Base-by-base conservation (phyloP, 30 jellyfish, hydroid and myxozoan species). In the Rhopilema esculentum region DNA sequence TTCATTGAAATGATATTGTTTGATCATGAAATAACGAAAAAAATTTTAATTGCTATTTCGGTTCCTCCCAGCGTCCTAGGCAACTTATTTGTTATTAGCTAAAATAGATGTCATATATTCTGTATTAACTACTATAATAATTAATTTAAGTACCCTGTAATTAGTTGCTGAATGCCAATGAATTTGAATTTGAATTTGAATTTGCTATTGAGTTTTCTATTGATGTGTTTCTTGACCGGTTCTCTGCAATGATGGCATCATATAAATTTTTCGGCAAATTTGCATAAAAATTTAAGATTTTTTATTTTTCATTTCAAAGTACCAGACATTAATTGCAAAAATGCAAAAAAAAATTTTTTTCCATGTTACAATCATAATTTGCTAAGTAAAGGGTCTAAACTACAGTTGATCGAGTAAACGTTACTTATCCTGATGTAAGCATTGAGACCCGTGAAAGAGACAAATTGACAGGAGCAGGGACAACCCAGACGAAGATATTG, bases 21-120 rank as follows among this genome's bases (percentile, higher is more conserved):
- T 70, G 81, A 70, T 70, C 81, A 70, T 70, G 52, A 70, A 70
- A 70, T 18, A 23, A 70, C 22, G 81, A 18, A 18, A 40, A 40
- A 40, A 12, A 2, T 40, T 40, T 40, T 1, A 63, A 1, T 63
- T 63, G n/a, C n/a, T n/a, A n/a, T n/a, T n/a, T n/a, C n/a, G n/a
- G n/a, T n/a, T n/a, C n/a, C n/a, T n/a, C n/a, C n/a, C n/a, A n/a
- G n/a, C n/a, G n/a, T n/a, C n/a, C n/a, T n/a, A n/a, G n/a, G n/a
- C n/a, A n/a, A n/a, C n/a, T n/a, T n/a, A n/a, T n/a, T n/a, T n/a
- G n/a, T n/a, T n/a, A n/a, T n/a, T n/a, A n/a, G n/a, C n/a, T n/a
- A n/a, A n/a, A n/a, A n/a, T n/a, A n/a, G n/a, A n/a, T n/a, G n/a
- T n/a, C n/a, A n/a, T n/a, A n/a, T n/a, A n/a, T n/a, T n/a, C n/a